Base-by-base conservation (phyloP, 2,888 invertebrate genomes). In the Penaeus monodon region DNA sequence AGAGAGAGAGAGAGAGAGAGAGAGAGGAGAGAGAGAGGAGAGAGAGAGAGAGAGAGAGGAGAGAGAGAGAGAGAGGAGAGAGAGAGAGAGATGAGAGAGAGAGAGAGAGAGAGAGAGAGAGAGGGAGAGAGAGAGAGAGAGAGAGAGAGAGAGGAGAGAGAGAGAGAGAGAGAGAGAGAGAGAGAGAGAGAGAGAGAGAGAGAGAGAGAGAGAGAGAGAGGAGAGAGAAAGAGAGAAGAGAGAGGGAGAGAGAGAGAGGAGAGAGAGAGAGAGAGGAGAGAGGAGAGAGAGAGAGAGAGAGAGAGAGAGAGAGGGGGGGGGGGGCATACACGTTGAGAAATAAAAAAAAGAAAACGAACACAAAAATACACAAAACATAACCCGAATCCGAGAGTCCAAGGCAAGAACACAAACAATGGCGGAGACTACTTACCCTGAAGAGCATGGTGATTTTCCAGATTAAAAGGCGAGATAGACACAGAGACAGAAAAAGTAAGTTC, bases 31-130 rank as follows among this genome's bases (percentile, higher is more conserved):
- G 38, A 8, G 38, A 8, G 38, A 38, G 38, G 7, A 7, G 7
- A 6, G 7, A 7, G 7, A 6, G 7, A 6, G 7, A 7, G 7
- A 6, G 7, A 6, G 7, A 7, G 0, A 6, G 7, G 38, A 38
- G 8, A 8, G 8, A 8, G 38, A 8, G 70, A 82, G 82, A 70
- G 82, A 81, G 82, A 70, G 68, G 38, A 8, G 70, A 82, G 82
- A 70, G 82, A 81, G 82, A 70, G 68, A 70, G 81, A 68, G 81
- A 70, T 64, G 57, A 27, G 57, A 64, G n/a, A 29, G 65, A 1
- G 65, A 7, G 63, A 17, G 24, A n/a, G 29, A 24, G 29, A 68
- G 29, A 1, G 68, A 68, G 29, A 22, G n/a, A 20, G 68, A 22
- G 74, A 20, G 74, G 63, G 49, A 49, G 17, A 1, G 77, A 14